These are phyloP conservation scores for Catharus minimus DNA, from an alignment of 2,113 vertebrate genomes.

Conservation along the genomic window DNA sequence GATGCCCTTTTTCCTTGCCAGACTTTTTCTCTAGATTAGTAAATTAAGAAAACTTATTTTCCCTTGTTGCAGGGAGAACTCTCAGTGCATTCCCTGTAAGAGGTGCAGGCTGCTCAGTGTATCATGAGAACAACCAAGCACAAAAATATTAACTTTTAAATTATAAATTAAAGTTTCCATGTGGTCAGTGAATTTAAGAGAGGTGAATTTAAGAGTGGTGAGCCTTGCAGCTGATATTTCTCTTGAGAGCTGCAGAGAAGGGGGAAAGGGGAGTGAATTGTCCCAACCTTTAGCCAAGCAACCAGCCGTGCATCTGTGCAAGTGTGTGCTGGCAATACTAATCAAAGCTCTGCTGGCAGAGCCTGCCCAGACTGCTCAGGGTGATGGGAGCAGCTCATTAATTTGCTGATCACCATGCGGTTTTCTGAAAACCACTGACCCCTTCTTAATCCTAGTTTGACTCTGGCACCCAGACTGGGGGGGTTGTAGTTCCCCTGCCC, in stretches of 20 bases:
- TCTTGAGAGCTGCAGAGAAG: not conserved
- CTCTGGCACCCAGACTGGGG: not conserved
- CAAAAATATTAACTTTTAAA: not conserved
- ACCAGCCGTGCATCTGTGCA: not conserved
- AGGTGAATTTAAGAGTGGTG: not conserved
- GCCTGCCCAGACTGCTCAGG: not conserved
- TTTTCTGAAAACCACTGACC: not conserved
- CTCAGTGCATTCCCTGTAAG: not conserved
- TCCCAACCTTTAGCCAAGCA: not conserved
- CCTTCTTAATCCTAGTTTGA: not conserved
- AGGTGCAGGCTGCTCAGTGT: not conserved
- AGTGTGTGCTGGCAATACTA: slow-evolving; percentile 11
- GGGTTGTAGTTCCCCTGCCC: not conserved
- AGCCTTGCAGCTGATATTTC: not conserved
- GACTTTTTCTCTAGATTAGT: not conserved
- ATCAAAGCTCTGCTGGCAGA: not conserved
- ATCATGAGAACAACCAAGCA: not conserved
- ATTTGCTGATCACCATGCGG: not conserved
- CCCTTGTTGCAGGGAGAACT: not conserved
- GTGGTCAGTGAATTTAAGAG: not conserved
- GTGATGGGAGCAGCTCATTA: not conserved
- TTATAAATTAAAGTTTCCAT: not conserved
- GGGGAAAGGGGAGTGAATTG: not conserved
- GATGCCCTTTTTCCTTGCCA: not conserved
- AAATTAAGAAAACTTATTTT: not conserved